Percentiles rank a stretch among this genome's conserved stretches.
These are phyloP conservation scores for Drosophila silvestris DNA, from an alignment of 2,888 invertebrate species.

Conservation along the genomic window DNA sequence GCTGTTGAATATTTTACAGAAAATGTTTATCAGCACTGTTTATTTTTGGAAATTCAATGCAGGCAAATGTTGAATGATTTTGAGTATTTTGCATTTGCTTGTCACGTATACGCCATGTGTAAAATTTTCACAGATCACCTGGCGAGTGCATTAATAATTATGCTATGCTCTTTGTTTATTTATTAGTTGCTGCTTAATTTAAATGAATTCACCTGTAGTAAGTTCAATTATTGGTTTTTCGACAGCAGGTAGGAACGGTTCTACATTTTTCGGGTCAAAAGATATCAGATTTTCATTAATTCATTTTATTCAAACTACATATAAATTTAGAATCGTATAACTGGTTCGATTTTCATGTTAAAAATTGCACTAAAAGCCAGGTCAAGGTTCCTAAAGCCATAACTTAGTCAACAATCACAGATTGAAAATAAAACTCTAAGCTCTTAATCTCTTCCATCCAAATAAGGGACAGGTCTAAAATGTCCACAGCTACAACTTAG, in stretches of 20 bases:
- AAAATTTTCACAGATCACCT: conserved; percentile 11
- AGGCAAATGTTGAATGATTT: conserved; percentile 10
- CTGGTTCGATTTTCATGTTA: too few relatives aligned
- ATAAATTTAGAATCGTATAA: not conserved
- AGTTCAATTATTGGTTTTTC: not conserved
- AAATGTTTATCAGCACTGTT: conserved; percentile 7
- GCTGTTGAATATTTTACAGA: conserved; percentile 52
- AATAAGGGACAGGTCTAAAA: too few relatives aligned
- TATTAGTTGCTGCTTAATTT: not conserved
- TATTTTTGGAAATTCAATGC: conserved; percentile 4
- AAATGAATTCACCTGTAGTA: not conserved
- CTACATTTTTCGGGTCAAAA: too few relatives aligned
- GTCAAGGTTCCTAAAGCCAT: not conserved
- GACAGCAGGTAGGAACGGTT: too few relatives aligned
- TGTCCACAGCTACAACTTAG: too few relatives aligned
- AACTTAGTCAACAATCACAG: too few relatives aligned
- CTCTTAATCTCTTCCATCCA: too few relatives aligned
- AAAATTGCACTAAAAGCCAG: not conserved
- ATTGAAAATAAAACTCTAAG: too few relatives aligned
- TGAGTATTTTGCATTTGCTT: conserved; percentile 10
- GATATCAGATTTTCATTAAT: not conserved
- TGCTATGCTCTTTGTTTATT: not conserved
- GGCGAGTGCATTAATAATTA: not conserved
- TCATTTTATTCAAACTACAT: not conserved
- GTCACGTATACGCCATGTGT: conserved; percentile 44